Percentiles rank a stretch among this genome's conserved stretches.
Conservation (phyloP, 2,113 vertebrate species). For the Elephantulus edwardii region DNA sequence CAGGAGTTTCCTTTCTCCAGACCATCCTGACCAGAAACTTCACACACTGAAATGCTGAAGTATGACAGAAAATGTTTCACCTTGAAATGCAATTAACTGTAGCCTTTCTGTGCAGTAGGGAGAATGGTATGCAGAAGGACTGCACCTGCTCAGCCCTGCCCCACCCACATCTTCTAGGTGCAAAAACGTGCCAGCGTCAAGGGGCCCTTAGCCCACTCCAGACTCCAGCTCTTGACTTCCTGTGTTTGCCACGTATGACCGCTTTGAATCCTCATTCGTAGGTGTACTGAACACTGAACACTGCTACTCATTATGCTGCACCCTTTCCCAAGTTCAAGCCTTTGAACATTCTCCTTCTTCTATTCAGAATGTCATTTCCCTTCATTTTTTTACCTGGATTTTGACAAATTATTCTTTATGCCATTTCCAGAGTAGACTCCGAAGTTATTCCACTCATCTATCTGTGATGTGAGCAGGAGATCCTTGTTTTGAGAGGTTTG, state of each 20-base stretch:
- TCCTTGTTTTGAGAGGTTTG: neutral
- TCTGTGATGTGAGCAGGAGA: neutral
- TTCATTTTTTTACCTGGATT: neutral
- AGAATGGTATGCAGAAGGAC: neutral
- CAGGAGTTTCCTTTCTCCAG: neutral
- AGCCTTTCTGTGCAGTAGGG: neutral
- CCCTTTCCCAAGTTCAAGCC: neutral
- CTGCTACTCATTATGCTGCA: accelerated
- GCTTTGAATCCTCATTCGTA: accelerated
- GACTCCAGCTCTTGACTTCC: neutral
- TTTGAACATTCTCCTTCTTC: neutral
- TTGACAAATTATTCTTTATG: neutral
- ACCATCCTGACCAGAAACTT: neutral
- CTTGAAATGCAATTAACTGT: neutral
- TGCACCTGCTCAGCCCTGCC: neutral
- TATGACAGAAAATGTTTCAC: neutral
- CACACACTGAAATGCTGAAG: neutral
- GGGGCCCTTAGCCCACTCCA: neutral
- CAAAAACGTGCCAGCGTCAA: neutral
- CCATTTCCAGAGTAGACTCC: neutral
- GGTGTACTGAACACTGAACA: no score
- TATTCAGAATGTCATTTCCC: neutral
- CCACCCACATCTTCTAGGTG: neutral
- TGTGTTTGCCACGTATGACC: neutral
- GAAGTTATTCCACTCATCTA: neutral